A percentile compares a stretch with the other conserved stretches of the same genome.
Conservation (phyloP, 2,797 vertebrate species). For the Alfaro cultratus region DNA sequence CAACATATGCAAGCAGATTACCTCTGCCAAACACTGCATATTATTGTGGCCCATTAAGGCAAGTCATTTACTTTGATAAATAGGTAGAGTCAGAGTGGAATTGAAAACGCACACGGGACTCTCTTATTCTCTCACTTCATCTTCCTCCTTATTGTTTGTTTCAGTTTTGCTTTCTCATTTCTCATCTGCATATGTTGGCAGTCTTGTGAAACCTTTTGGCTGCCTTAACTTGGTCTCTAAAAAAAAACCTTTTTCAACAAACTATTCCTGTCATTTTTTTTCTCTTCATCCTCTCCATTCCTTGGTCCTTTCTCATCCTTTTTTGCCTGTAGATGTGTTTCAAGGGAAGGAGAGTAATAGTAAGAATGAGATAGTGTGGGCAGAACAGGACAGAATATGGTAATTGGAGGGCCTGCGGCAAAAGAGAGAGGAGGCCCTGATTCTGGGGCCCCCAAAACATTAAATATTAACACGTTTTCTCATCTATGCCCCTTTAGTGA, state of each 20-base stretch:
- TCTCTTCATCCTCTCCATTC: conserved; percentile 32
- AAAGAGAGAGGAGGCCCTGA: conserved; percentile 55
- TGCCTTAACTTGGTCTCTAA: conserved; percentile 30
- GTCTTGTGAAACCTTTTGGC: conserved; percentile 17
- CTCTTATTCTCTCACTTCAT: conserved; percentile 38
- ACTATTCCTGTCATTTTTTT: conserved; percentile 15
- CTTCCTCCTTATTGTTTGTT: conserved; percentile 31
- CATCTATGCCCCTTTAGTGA: conserved; percentile 78
- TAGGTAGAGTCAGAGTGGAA: conserved; percentile 58
- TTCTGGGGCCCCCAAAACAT: conserved; percentile 74
- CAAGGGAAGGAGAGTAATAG: conserved; percentile 47
- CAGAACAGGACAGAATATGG: conserved; percentile 62
- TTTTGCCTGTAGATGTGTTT: conserved; percentile 56
- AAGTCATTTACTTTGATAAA: conserved; percentile 74
- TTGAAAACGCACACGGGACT: conserved; percentile 54
- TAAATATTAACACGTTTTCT: conserved; percentile 85
- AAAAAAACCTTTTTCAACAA: conserved; percentile 34
- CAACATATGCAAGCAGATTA: conserved; percentile 71
- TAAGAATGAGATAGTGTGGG: conserved; percentile 27
- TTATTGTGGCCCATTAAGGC: conserved; percentile 72
- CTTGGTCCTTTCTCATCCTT: conserved; percentile 23
- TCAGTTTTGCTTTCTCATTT: conserved; percentile 36
- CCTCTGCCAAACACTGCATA: conserved; percentile 74
- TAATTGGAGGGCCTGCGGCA: conserved; percentile 80
- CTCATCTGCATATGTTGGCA: conserved; percentile 18